These are phyloP conservation scores for Cheilosia variabilis DNA, from an alignment of 2,888 invertebrate genomes.

Conservation along the genomic window DNA sequence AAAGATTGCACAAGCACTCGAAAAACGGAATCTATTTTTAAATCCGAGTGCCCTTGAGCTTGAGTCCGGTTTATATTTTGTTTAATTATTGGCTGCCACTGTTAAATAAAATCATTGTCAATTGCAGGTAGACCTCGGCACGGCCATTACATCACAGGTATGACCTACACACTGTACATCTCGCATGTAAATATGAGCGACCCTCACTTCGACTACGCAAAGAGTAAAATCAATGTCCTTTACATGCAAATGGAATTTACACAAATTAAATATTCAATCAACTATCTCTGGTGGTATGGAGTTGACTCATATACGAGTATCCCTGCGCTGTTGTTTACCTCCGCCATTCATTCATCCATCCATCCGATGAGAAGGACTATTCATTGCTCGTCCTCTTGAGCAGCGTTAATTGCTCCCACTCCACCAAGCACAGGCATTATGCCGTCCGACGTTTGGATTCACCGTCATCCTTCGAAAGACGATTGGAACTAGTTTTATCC, in stretches of 20 bases:
- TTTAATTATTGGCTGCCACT: no score
- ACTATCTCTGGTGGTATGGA: not conserved
- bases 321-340: slow-evolving; percentile 47
- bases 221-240: slow-evolving; percentile 20
- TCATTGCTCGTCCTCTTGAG: slow-evolving; percentile 57
- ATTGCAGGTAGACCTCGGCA: not conserved
- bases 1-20: no score
- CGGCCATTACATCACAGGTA: no score
- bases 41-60: no score
- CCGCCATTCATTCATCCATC: slow-evolving; percentile 49
- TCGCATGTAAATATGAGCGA: not conserved
- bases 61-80: no score
- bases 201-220: not conserved
- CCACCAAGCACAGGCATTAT: slow-evolving; percentile 22
- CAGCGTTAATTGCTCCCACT: slow-evolving; percentile 51
- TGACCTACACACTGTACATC: no score
- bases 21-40: no score
- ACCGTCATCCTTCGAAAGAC: slow-evolving; percentile 32
- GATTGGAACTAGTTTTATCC: slow-evolving; percentile 63
- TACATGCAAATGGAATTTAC: slow-evolving; percentile 19
- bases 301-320: not conserved
- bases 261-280: slow-evolving; percentile 43
- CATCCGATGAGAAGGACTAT: slow-evolving; percentile 13
- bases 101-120: not conserved
- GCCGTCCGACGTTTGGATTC: slow-evolving; percentile 32